These are phyloP conservation scores for Galerucella pusilla DNA, from an alignment of 2,888 invertebrate genomes.

Conservation along the genomic window DNA sequence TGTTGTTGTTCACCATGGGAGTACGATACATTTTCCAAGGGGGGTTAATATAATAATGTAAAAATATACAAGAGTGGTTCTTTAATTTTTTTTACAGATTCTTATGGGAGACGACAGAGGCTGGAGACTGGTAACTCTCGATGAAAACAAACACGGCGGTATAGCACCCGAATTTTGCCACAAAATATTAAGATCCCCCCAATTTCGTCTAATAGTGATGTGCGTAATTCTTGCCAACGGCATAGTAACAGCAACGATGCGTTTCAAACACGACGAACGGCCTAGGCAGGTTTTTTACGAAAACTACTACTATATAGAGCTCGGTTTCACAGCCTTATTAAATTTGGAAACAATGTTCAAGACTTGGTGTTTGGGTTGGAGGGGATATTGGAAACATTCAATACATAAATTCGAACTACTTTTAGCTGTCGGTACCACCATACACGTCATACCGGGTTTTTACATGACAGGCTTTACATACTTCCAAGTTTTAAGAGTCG, in stretches of 20 bases:
- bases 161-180: slow-evolving; percentile 88
- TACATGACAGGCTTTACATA: slow-evolving; percentile 96
- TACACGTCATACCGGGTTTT: slow-evolving; percentile 92
- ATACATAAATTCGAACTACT: slow-evolving; percentile 98
- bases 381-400: slow-evolving; percentile 94
- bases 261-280: slow-evolving; percentile 89
- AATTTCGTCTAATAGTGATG: slow-evolving; percentile 94
- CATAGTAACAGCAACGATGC: slow-evolving; percentile 94
- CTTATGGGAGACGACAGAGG: slow-evolving; percentile 93
- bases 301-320: slow-evolving; percentile 94
- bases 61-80: no score
- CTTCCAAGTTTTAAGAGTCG: slow-evolving; percentile 82
- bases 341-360: slow-evolving; percentile 96
- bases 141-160: slow-evolving; percentile 94
- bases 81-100: slow-evolving; percentile 68
- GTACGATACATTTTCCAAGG: no score
- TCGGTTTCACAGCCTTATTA: slow-evolving; percentile 94
- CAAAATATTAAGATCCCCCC: slow-evolving; percentile 87
- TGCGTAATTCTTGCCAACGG: slow-evolving; percentile 95
- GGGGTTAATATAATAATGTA: no score
- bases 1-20: no score
- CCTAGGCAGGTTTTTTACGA: slow-evolving; percentile 86
- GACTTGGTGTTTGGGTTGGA: slow-evolving; percentile 96
- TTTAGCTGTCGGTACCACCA: slow-evolving; percentile 90
- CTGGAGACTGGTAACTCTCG: slow-evolving; percentile 96